These are phyloP conservation scores for Enoplosus armatus DNA, from an alignment of 2,797 vertebrate genomes.

Conservation along the genomic window DNA sequence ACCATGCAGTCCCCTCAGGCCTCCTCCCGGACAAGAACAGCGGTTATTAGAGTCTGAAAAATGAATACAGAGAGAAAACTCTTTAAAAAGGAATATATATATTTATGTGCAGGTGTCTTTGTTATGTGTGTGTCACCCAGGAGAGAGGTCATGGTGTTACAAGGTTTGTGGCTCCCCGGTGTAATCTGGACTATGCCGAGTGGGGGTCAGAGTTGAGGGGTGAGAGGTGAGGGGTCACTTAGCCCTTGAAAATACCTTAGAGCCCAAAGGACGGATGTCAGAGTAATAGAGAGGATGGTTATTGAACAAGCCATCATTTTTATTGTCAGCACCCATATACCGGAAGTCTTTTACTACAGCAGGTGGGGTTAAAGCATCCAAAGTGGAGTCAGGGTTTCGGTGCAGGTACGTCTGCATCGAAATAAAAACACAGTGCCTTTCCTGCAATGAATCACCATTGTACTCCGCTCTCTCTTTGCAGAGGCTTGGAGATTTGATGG, in stretches of 20 bases:
- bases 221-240: conserved; percentile 72
- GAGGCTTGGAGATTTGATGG: conserved; percentile 35
- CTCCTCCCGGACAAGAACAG: conserved; percentile 14
- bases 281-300: conserved; percentile 46
- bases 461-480: conserved; percentile 10
- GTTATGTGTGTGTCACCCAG: conserved; percentile 22
- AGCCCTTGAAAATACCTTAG: conserved; percentile 47
- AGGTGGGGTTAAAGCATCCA: conserved; percentile 39
- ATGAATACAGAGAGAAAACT: conserved; percentile 34
- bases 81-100: not conserved
- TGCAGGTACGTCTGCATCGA: conserved; percentile 9
- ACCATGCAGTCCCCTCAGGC: conserved; percentile 5
- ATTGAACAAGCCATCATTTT: conserved; percentile 69
- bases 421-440: conserved; percentile 19
- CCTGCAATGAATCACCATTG: conserved; percentile 21
- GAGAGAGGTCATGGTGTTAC: conserved; percentile 47
- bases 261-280: conserved; percentile 47
- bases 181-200: conserved; percentile 36
- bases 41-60: conserved; percentile 42
- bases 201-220: conserved; percentile 59
- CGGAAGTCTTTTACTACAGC: conserved; percentile 66
- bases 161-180: conserved; percentile 61
- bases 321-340: conserved; percentile 54
- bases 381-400: conserved; percentile 37
- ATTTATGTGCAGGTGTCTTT: conserved; percentile 20